phyloP scores from a whole-genome alignment of 2,797 vertebrate genomes.

The Syngnathus acus region DNA sequence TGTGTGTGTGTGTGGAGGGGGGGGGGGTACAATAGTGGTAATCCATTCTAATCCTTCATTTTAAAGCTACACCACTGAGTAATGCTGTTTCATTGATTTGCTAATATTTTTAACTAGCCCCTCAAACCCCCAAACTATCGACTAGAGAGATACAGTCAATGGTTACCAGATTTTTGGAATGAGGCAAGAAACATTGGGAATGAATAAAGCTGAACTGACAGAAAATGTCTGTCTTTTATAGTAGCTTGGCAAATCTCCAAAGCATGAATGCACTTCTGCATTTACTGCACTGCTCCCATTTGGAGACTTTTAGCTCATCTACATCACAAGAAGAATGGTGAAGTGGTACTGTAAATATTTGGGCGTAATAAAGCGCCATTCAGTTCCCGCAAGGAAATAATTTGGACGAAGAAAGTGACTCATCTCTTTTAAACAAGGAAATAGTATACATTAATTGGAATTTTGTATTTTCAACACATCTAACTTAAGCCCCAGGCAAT shows the following conservation, averaged over 20 bases:
- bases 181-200: conserved; percentile 7
- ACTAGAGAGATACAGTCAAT: neutral
- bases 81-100: neutral
- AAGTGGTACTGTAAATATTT: conserved; percentile 38
- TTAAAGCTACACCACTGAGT: neutral
- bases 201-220: conserved; percentile 13
- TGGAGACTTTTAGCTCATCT: conserved; percentile 19
- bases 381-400: conserved; percentile 13
- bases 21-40: neutral
- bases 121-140: neutral
- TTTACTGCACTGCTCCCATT: conserved; percentile 17
- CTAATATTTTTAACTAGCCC: neutral
- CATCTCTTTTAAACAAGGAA: conserved; percentile 11
- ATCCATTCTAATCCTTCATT: neutral
- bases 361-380: conserved; percentile 10
- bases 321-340: conserved; percentile 29
- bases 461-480: neutral
- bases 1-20: neutral
- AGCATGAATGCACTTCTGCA: conserved; percentile 23
- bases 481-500: neutral
- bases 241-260: conserved; percentile 22
- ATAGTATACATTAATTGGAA: conserved; percentile 1
- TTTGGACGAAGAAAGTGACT: neutral
- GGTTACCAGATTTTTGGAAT: conserved; percentile 12
- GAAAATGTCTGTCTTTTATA: conserved; percentile 9